A percentile compares a stretch with the other conserved stretches of the same genome.
These are phyloP conservation scores for Turritopsis rubra DNA, from an alignment of 30 jellyfish, hydroid and myxozoan species.

Conservation along the genomic window DNA sequence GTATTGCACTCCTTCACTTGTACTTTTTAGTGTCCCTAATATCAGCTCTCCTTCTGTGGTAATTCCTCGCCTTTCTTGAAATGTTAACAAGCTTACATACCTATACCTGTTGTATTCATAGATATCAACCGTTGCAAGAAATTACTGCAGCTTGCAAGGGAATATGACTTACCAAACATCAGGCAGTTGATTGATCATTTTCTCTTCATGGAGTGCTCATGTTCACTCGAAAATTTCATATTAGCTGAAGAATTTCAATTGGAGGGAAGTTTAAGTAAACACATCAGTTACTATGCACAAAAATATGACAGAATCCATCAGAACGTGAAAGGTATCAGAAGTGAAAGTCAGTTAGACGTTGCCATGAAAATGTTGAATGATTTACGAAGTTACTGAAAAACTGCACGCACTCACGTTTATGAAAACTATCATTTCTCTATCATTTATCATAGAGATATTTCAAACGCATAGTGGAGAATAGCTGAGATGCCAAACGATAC, in stretches of 20 bases:
- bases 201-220: not conserved
- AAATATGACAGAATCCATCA: not conserved
- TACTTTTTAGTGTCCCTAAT: not conserved
- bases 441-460: no score
- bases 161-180: not conserved
- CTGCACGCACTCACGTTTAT: not conserved
- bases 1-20: not conserved
- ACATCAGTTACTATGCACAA: not conserved
- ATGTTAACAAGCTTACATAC: no score
- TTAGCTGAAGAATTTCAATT: not conserved
- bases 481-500: no score
- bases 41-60: not conserved
- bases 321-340: not conserved
- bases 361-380: not conserved
- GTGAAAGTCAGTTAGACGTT: not conserved
- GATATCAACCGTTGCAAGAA: not conserved
- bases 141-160: not conserved
- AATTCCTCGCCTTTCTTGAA: not conserved
- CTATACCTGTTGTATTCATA: not conserved
- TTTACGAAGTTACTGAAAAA: not conserved
- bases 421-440: not conserved
- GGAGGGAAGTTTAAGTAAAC: not conserved
- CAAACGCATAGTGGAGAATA: no score
- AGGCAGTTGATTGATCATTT: not conserved
- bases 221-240: not conserved